phyloP scores from a whole-genome alignment of 2,888 invertebrate genomes.

The Aquatica leii region DNA sequence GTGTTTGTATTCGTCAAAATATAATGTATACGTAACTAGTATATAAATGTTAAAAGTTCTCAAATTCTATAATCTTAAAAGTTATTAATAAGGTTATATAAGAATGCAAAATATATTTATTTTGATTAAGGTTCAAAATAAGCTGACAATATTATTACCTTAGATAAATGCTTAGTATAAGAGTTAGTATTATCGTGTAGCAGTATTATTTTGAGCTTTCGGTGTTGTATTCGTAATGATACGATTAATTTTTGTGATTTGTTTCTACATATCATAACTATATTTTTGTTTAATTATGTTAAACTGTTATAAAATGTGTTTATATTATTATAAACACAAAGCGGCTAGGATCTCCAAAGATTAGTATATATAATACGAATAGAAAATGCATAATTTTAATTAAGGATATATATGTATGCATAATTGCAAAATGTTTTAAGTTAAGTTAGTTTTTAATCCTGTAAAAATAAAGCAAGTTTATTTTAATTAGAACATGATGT shows the following conservation, averaged over 20 bases:
- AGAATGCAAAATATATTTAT: constrained; percentile 25
- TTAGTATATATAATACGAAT: constrained; percentile 21
- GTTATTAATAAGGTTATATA: constrained; percentile 19
- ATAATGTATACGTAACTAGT: constrained; percentile 17
- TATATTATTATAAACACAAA: constrained; percentile 20
- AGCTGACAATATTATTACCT: constrained; percentile 24
- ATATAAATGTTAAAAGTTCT: constrained; percentile 14
- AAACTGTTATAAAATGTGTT: constrained; percentile 29
- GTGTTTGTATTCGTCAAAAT: background rate
- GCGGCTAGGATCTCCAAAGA: constrained; percentile 34
- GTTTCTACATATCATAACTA: constrained; percentile 32
- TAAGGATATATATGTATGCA: no score
- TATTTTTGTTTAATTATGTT: constrained; percentile 23
- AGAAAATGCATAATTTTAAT: no score
- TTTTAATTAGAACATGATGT: constrained; percentile 3
- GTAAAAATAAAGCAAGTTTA: background rate
- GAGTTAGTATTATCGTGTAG: background rate
- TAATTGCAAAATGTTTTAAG: no score
- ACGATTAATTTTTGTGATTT: constrained; percentile 27
- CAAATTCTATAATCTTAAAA: constrained; percentile 23
- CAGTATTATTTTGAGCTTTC: constrained; percentile 30
- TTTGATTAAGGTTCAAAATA: constrained; percentile 23
- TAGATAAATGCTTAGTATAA: constrained; percentile 6
- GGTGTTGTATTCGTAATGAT: constrained; percentile 16
- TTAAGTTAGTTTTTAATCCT: background rate